A percentile compares a stretch with the other conserved stretches of the same genome.
These are phyloP conservation scores for Actinia equina DNA, from an alignment of 64 coral and sea anemone genomes.

Conservation along the genomic window DNA sequence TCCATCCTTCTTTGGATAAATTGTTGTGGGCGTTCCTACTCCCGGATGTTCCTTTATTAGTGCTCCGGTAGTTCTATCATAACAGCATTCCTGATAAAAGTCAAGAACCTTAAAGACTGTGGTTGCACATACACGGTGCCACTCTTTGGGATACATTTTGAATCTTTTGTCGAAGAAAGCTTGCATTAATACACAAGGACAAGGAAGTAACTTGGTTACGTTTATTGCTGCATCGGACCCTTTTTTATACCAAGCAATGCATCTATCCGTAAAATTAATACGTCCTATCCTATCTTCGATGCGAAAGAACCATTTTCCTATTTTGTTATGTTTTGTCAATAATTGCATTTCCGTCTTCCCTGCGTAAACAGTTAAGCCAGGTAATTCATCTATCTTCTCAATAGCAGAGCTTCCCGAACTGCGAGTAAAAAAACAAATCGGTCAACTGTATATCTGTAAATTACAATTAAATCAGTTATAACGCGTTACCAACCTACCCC, in stretches of 20 bases:
- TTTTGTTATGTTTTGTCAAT: no score
- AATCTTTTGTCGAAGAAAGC: slow-evolving; percentile 30
- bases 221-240: no score
- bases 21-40: no score
- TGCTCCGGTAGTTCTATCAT: neutral
- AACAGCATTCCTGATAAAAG: slow-evolving; percentile 41
- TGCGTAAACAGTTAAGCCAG: neutral
- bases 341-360: no score
- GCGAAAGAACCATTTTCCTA: slow-evolving; percentile 27
- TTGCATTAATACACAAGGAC: slow-evolving; percentile 45
- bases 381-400: no score
- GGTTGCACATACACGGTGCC: slow-evolving; percentile 21
- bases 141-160: neutral
- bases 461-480: no score
- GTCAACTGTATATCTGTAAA: no score
- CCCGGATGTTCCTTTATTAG: slow-evolving; percentile 23
- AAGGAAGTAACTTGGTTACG: slow-evolving; percentile 11
- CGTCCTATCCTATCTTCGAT: slow-evolving; percentile 11
- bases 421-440: neutral
- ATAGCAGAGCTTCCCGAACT: no score
- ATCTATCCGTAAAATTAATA: neutral
- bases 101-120: neutral
- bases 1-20: no score
- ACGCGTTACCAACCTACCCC: no score
- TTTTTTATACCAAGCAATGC: neutral